Conservation (phyloP, 2,888 invertebrate species). For the Conistra vaccinii region DNA sequence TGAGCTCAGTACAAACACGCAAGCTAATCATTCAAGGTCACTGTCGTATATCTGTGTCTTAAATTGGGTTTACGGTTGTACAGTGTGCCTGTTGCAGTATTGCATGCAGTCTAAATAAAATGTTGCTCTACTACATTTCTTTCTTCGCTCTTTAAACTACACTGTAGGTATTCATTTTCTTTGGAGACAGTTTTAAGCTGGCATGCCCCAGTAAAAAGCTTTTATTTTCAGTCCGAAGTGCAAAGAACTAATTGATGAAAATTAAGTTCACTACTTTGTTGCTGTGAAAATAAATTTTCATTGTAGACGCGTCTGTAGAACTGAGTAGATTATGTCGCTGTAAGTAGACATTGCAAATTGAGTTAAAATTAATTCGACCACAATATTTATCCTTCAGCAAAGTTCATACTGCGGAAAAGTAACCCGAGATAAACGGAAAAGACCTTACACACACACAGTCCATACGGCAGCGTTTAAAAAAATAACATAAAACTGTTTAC, state of each 20-base stretch:
- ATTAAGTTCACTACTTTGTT: constrained; percentile 5
- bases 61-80: constrained; percentile 4
- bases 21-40: no score
- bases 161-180: constrained; percentile 11
- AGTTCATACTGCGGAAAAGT: not conserved
- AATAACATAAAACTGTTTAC: not conserved
- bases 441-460: no score
- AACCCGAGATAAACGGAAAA: not conserved
- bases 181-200: constrained; percentile 14
- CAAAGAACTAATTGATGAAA: constrained; percentile 25
- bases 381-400: not conserved
- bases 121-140: constrained; percentile 10
- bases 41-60: no score
- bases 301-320: not conserved
- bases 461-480: not conserved
- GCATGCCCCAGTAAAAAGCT: constrained; percentile 9
- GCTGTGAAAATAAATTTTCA: not conserved
- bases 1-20: no score
- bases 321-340: not conserved
- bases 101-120: constrained; percentile 36
- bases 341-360: not conserved
- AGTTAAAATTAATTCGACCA: not conserved
- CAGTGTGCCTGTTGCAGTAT: not conserved
- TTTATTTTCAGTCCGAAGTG: constrained; percentile 23
- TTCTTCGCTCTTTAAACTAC: constrained; percentile 26